phyloP scores from a whole-genome alignment of 2,797 vertebrate species.

The Danio kyathit region DNA sequence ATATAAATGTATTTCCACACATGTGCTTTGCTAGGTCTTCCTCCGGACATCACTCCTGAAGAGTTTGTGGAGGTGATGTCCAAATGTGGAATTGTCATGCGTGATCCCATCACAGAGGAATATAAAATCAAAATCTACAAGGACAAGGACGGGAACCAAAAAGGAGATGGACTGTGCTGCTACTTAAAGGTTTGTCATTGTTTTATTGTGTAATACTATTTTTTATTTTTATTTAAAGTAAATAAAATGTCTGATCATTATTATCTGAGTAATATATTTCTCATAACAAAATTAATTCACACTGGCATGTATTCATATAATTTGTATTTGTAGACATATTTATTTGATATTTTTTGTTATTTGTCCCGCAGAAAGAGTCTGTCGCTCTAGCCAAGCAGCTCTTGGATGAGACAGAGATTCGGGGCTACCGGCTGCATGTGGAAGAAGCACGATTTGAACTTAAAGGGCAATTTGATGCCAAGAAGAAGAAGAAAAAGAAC shows the following conservation, averaged over 20 bases:
- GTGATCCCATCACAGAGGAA: conserved; percentile 91
- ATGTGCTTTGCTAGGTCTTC: conserved; percentile 83
- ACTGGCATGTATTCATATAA: background rate
- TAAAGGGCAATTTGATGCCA: conserved; percentile 94
- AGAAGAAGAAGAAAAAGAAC: conserved; percentile 94
- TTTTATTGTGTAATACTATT: background rate
- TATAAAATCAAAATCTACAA: conserved; percentile 96
- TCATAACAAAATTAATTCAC: background rate
- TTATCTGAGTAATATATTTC: too few relatives aligned
- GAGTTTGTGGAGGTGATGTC: conserved; percentile 94
- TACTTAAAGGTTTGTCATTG: conserved; percentile 86
- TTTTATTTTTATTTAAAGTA: background rate
- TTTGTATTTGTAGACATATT: too few relatives aligned
- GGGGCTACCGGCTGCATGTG: conserved; percentile 92
- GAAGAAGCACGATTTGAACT: conserved; percentile 92
- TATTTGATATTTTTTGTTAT: background rate
- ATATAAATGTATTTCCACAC: background rate
- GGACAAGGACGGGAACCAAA: conserved; percentile 93
- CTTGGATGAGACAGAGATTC: conserved; percentile 91
- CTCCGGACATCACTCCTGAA: conserved; percentile 90
- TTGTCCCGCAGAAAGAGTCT: conserved; percentile 83
- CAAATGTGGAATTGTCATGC: conserved; percentile 95
- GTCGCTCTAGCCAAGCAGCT: conserved; percentile 88
- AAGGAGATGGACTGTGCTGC: conserved; percentile 96
- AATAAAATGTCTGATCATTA: too few relatives aligned